Conservation (phyloP, 2,888 invertebrate genomes). For the Drosophila anceps region DNA sequence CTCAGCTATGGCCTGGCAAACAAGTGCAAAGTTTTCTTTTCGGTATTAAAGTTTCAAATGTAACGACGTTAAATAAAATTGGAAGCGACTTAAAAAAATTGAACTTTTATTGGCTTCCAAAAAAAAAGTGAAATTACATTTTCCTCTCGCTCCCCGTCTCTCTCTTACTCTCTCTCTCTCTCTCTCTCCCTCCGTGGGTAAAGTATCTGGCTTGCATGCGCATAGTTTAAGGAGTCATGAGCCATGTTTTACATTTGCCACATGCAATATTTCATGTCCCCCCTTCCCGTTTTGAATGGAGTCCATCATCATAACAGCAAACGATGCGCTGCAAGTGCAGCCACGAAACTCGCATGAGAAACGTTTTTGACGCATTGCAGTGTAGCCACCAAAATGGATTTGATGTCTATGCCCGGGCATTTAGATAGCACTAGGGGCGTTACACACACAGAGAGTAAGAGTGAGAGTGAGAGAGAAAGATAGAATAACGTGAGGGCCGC, state of each 20-base stretch:
- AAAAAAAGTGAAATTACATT: conserved; percentile 71
- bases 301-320: conserved; percentile 68
- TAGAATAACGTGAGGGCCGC: conserved; percentile 6
- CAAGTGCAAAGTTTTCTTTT: conserved; percentile 54
- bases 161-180: background rate
- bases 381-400: conserved; percentile 61
- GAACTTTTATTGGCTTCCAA: conserved; percentile 74
- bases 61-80: conserved; percentile 80
- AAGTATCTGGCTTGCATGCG: conserved; percentile 15
- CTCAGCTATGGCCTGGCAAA: conserved; percentile 13
- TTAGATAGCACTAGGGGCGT: conserved; percentile 38
- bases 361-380: conserved; percentile 72
- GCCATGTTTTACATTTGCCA: conserved; percentile 60
- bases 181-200: background rate
- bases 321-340: conserved; percentile 64
- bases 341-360: conserved; percentile 53
- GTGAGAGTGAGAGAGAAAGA: background rate
- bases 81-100: conserved; percentile 77
- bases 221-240: conserved; percentile 29
- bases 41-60: conserved; percentile 76
- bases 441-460: background rate
- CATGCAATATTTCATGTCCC: conserved; percentile 57
- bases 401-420: conserved; percentile 53
- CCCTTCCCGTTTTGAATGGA: conserved; percentile 20
- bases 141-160: conserved; percentile 13